Evolutionary conservation across 2,113 vertebrate genomes (phyloP), one percentile per base, ranked within the genome.

Genomic region (Pollachius pollachius): DNA sequence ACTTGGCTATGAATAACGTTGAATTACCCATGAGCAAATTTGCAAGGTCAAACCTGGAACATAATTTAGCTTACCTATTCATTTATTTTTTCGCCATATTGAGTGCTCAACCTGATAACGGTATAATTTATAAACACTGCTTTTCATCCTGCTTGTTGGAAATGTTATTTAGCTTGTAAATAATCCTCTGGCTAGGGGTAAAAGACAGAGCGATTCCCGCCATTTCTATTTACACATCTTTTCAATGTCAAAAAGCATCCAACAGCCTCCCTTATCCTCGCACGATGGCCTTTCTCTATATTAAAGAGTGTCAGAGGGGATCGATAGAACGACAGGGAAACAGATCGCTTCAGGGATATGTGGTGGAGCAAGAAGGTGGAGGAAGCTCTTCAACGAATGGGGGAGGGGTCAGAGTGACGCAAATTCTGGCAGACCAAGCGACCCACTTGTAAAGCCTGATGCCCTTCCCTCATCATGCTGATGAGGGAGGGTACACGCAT

Each of bases 301-400:
- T 90, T 86, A 88, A 90, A 90, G 81, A 88, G 81, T 54, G 25
- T 52, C 76, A 72, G 67, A 76, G 70, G 72, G 75, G 82, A 90
- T 91, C 89, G 90, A 90, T 90, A 81, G 79, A 65, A 78, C 76
- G 85, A 88, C 89, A 90, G 85, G 76, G 85, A 91, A 89, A 90
- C 84, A 67, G 89, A 90, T 90, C 18, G 74, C 83, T 84, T 82
- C 25, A 5, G 73, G 69, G 60, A 27, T 19, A 19, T 12, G 19
- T 5, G 19, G 67, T 16, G n/a, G 54, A n/a, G 16, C 2, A 57
- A 15, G 27, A 57, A 8, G 52, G 15, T 56, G 71, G 74, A 77
- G 71, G 69, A 64, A 0, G 60, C 41, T 79, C 77, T 82, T 68
- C 0, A 30, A 75, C 68, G 76, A 68, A 71, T 76, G 81, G 67